Conservation (phyloP, 2,797 vertebrate genomes). For the Dromococcyx pavoninus region DNA sequence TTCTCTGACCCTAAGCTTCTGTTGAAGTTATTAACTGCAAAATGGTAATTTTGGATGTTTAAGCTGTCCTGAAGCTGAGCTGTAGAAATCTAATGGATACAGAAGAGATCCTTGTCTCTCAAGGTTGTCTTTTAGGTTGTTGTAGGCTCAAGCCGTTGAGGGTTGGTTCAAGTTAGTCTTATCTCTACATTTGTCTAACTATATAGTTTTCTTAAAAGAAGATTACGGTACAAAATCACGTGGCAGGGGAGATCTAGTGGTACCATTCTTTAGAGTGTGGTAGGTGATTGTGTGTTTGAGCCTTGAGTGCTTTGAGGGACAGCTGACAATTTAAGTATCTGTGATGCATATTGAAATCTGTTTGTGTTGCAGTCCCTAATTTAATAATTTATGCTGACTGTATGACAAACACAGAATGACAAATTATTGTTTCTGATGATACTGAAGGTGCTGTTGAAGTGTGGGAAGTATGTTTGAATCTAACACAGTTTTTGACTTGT, state of each 20-base stretch:
- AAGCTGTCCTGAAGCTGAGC: background rate
- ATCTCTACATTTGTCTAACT: background rate
- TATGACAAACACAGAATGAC: background rate
- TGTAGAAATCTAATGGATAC: background rate
- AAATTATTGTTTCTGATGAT: background rate
- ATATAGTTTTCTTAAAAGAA: background rate
- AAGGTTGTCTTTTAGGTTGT: background rate
- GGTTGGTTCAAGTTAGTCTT: background rate
- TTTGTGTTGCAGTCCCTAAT: background rate
- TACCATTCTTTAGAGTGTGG: background rate
- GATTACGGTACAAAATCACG: background rate
- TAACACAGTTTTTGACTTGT: background rate
- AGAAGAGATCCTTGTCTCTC: background rate
- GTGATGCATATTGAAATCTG: background rate
- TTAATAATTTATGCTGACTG: background rate
- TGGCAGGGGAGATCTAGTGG: background rate
- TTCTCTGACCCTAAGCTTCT: constrained; percentile 45
- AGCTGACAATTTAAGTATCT: background rate
- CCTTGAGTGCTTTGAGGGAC: background rate
- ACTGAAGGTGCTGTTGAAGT: background rate
- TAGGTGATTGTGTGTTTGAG: background rate
- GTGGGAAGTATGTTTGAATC: background rate
- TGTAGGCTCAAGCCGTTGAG: background rate
- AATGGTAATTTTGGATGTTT: constrained; percentile 24
- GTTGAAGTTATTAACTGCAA: constrained; percentile 44